Base-by-base conservation (phyloP, 2,888 invertebrate genomes). In the Antheraea yamamai region DNA sequence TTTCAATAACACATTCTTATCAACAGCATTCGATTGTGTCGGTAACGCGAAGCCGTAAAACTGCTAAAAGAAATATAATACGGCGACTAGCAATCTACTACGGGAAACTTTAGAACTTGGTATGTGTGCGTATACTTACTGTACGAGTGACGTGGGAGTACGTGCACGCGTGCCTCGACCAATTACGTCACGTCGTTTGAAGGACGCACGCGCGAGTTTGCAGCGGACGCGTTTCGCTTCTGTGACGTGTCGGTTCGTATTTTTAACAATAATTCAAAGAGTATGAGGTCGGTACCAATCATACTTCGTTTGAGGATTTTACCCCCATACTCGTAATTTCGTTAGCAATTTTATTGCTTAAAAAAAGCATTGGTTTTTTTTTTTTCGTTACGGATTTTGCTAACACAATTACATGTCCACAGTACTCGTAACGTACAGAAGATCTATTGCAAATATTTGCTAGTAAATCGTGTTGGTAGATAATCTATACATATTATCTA, bases 1-100 rank as follows among this genome's bases (percentile, higher is more conserved):
- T 74, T 71, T 70, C 71, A 74, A 74, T 74, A 71, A 74, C 70
- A 55, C 58, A 23, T 74, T 71, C 70, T 55, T 74, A 74, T 47
- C 58, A 39, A 58, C 39, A 39, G n/a, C 6, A 14, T 30, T 68
- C 18, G 30, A 68, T 30, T 26, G 68, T 26, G 68, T 35, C 16
- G 51, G n/a, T 23, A 55, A 68, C 35, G 0, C 12, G 26, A 10
- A 26, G 55, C 20, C 58, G 55, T 74, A 74, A 74, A 74, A 74
- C 35, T 68, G 68, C 18, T 35, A 30, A 68, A 68, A 68, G 68
- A 68, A 68, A 68, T 68, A 68, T 35, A 18, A 68, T 68, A 35
- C 18, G 18, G 68, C 61, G 1, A 61, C 12, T 23, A 23, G 61
- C 14, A n/a, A 39, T 18, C 23, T 61, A 61, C 10, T n/a, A 61